Conservation (phyloP, 1,140 invertebrate species). For the Helicoverpa armigera region DNA sequence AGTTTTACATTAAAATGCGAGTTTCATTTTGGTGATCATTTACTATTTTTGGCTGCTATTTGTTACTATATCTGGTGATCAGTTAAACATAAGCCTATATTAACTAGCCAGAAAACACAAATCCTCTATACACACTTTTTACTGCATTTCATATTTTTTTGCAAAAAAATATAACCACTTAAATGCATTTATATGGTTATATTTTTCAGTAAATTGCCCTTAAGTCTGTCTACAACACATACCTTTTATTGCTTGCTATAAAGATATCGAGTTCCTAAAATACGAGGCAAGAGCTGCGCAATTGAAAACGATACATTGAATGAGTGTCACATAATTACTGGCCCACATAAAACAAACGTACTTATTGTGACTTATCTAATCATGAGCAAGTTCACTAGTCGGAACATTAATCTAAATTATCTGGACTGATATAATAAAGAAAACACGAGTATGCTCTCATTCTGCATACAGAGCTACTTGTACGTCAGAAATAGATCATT, state of each 20-base stretch:
- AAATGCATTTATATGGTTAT: too few relatives aligned
- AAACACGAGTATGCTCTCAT: conserved; percentile 28
- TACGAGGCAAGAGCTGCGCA: not conserved
- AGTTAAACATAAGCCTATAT: too few relatives aligned
- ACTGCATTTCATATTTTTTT: too few relatives aligned
- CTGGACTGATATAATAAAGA: not conserved
- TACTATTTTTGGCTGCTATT: too few relatives aligned
- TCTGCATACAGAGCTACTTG: conserved; percentile 16
- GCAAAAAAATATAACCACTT: too few relatives aligned
- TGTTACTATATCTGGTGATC: too few relatives aligned
- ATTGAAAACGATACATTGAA: conserved; percentile 19
- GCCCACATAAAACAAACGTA: conserved; percentile 33
- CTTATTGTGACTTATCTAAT: conserved; percentile 41
- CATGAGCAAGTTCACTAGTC: conserved; percentile 18
- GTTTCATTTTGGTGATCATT: too few relatives aligned
- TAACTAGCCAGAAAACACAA: too few relatives aligned
- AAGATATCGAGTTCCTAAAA: not conserved
- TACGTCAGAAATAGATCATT: conserved; percentile 1
- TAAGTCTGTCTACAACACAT: not conserved
- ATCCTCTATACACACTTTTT: too few relatives aligned
- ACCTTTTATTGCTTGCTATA: not conserved
- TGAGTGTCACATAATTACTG: conserved; percentile 27
- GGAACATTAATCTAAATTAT: conserved; percentile 23
- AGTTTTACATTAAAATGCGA: too few relatives aligned
- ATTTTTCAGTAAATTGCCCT: too few relatives aligned